These are phyloP conservation scores for Stichopus horrens DNA, from an alignment of 53 echinoderm and acorn worm species.

Conservation along the genomic window DNA sequence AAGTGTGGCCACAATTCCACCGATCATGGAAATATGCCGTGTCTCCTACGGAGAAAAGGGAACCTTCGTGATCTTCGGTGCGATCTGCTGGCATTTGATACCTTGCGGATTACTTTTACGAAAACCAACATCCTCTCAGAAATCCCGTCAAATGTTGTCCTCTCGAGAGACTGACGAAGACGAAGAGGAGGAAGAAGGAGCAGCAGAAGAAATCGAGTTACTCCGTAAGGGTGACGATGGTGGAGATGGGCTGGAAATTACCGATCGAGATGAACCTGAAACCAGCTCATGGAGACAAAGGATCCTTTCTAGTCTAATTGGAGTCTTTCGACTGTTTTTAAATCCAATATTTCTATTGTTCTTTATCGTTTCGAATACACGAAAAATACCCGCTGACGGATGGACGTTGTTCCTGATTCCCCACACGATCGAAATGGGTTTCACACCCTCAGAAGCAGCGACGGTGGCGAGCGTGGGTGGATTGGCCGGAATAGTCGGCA, in stretches of 20 bases:
- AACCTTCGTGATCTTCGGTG: slow-evolving; percentile 8
- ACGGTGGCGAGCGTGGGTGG: slow-evolving; percentile 27
- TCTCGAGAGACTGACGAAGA: not conserved
- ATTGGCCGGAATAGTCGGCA: slow-evolving; percentile 13
- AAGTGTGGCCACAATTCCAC: not conserved
- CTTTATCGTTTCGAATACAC: slow-evolving; percentile 4
- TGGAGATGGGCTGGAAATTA: not conserved
- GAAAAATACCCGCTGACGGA: slow-evolving; percentile 42
- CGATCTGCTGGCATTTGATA: slow-evolving; percentile 1
- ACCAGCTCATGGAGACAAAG: not conserved
- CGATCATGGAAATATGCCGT: slow-evolving; percentile 15
- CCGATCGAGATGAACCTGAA: not conserved
- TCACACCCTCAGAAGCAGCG: slow-evolving; percentile 7
- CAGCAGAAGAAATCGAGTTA: not conserved
- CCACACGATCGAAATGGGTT: slow-evolving; percentile 13
- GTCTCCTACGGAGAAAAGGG: slow-evolving; percentile 3
- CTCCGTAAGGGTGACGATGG: not conserved
- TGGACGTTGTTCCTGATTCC: slow-evolving; percentile 45
- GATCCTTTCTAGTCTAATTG: not conserved
- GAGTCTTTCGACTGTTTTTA: not conserved
- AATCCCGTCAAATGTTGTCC: not conserved
- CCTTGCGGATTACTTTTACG: slow-evolving; percentile 13
- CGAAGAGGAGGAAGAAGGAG: not conserved
- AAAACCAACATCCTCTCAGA: not conserved
- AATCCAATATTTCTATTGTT: not conserved